These are phyloP conservation scores for Osmerus eperlanus DNA, from an alignment of 2,113 vertebrate genomes.

Conservation along the genomic window DNA sequence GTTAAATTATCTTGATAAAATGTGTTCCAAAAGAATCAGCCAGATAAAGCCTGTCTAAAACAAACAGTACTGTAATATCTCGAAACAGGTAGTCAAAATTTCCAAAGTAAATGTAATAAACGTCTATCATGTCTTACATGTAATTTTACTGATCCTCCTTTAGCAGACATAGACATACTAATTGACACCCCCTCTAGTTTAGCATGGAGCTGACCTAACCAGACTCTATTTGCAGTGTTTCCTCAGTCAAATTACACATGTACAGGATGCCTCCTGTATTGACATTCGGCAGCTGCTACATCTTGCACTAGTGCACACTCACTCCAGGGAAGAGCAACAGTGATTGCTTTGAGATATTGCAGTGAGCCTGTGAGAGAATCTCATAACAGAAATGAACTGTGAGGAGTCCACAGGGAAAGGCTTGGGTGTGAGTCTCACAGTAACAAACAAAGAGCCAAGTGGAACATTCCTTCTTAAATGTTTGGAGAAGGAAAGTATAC, in stretches of 20 bases:
- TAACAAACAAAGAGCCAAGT: not conserved
- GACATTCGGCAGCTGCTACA: not conserved
- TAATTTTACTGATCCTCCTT: too few species aligned
- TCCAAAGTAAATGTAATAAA: too few species aligned
- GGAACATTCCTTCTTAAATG: not conserved
- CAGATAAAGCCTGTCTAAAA: too few species aligned
- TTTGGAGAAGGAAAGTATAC: too few species aligned
- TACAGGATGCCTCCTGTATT: not conserved
- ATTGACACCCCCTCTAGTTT: too few species aligned
- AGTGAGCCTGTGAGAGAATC: slow-evolving; percentile 61
- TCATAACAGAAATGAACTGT: slow-evolving; percentile 52
- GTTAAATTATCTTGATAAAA: too few species aligned
- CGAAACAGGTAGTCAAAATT: too few species aligned
- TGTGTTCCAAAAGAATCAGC: too few species aligned
- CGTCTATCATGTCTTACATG: too few species aligned
- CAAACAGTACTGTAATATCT: too few species aligned
- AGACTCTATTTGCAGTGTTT: not conserved
- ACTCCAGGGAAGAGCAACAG: slow-evolving; percentile 18
- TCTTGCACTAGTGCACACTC: slow-evolving; percentile 2
- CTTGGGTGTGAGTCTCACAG: slow-evolving; percentile 16
- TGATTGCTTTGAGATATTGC: slow-evolving; percentile 48
- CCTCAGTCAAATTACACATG: not conserved
- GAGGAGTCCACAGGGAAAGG: slow-evolving; percentile 35
- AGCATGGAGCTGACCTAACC: too few species aligned
- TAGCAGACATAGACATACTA: too few species aligned